Conservation (phyloP, 2,797 vertebrate genomes). For the Heliangelus exortis region DNA sequence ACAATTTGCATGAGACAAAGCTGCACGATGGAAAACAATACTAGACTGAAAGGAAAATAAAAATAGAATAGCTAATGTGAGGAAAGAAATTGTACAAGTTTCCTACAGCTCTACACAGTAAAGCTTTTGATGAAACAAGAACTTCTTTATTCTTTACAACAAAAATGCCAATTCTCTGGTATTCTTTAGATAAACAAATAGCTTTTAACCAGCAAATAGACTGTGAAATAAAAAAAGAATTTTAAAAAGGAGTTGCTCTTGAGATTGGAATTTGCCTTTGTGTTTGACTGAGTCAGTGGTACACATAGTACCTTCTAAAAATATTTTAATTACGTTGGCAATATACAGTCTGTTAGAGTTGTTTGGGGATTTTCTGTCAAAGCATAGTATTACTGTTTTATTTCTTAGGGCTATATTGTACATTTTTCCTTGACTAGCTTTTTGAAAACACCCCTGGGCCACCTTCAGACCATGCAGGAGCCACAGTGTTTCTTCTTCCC, state of each 20-base stretch:
- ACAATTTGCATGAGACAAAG: background rate
- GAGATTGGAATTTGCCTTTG: background rate
- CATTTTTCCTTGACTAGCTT: background rate
- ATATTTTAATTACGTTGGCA: background rate
- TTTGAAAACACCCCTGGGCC: background rate
- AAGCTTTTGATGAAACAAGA: constrained; percentile 18
- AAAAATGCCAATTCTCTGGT: constrained; percentile 15
- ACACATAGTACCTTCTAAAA: background rate
- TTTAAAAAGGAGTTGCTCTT: background rate
- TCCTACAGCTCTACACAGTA: background rate
- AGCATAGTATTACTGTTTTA: background rate
- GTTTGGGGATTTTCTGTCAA: background rate
- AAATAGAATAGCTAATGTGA: background rate
- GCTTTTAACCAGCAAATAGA: background rate
- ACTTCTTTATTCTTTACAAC: constrained; percentile 31
- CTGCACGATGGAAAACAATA: constrained; percentile 14
- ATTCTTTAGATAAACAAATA: constrained; percentile 24
- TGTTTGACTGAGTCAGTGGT: background rate
- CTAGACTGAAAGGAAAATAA: constrained; percentile 5
- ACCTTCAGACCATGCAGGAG: background rate
- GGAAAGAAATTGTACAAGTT: background rate
- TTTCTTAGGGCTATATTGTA: background rate
- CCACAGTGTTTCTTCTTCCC: background rate
- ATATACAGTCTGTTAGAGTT: background rate
- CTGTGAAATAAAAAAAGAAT: background rate